Conservation (phyloP, 2,113 vertebrate species). For the Drymodes brunneopygia region DNA sequence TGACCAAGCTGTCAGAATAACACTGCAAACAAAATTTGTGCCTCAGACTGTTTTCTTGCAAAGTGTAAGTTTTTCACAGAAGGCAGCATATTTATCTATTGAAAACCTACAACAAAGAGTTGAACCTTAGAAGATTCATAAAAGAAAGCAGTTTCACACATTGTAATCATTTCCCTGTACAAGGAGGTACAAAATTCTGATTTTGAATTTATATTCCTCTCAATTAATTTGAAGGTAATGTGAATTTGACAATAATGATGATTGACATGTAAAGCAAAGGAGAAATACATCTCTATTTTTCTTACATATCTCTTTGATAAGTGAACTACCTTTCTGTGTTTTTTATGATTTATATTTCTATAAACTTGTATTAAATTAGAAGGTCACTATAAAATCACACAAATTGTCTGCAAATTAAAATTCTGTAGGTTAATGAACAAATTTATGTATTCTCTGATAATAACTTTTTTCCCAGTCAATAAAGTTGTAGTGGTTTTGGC, state of each 20-base stretch:
- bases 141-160: background rate
- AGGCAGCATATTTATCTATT: background rate
- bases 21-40: background rate
- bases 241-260: background rate
- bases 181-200: background rate
- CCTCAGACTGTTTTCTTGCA: background rate
- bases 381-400: background rate
- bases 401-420: background rate
- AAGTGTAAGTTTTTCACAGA: background rate
- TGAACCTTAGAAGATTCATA: background rate
- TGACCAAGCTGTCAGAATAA: background rate
- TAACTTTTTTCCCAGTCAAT: background rate
- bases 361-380: background rate
- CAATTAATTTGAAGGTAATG: background rate
- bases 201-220: background rate
- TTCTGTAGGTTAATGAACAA: background rate
- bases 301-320: background rate
- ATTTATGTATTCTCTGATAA: background rate
- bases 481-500: no score
- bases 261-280: background rate
- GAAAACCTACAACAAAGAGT: background rate
- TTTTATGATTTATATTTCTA: background rate
- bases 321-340: background rate
- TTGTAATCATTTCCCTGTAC: background rate
- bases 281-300: background rate